phyloP scores from a whole-genome alignment of 2,113 vertebrate species.

The Pogonocichla stellata region DNA sequence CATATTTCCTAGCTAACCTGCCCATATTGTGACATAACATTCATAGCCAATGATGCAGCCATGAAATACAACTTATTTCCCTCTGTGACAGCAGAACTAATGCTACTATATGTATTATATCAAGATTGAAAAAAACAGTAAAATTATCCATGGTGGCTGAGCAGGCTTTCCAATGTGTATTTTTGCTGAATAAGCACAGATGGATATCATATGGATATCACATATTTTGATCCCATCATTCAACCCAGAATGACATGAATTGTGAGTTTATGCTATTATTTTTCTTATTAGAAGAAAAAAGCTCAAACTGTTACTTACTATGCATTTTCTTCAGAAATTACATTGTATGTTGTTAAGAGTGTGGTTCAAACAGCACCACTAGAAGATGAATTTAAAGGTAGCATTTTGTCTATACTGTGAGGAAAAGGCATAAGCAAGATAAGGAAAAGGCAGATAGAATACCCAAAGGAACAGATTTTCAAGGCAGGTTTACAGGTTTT shows the following conservation, averaged over 20 bases:
- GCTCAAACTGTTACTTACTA: background rate
- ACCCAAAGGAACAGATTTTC: background rate
- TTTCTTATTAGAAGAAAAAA: background rate
- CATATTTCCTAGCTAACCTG: background rate
- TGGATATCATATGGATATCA: fast-evolving
- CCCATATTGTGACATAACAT: background rate
- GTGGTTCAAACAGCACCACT: background rate
- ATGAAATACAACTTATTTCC: background rate
- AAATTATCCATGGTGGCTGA: background rate
- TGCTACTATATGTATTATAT: background rate
- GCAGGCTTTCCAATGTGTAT: background rate
- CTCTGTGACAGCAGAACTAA: background rate
- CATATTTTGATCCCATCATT: background rate
- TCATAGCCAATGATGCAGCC: background rate
- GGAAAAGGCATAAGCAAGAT: background rate
- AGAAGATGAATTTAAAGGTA: background rate
- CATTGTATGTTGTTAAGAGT: background rate
- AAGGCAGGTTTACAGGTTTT: background rate
- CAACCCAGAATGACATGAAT: background rate
- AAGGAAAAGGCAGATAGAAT: background rate
- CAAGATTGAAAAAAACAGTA: background rate
- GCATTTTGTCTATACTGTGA: background rate
- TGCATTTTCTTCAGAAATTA: background rate
- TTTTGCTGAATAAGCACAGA: background rate
- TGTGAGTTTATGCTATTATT: background rate